Evolutionary conservation across 2,888 invertebrate genomes (phyloP), one percentile per base, ranked within the genome.

Genomic region (Barypeithes pellucidus): DNA sequence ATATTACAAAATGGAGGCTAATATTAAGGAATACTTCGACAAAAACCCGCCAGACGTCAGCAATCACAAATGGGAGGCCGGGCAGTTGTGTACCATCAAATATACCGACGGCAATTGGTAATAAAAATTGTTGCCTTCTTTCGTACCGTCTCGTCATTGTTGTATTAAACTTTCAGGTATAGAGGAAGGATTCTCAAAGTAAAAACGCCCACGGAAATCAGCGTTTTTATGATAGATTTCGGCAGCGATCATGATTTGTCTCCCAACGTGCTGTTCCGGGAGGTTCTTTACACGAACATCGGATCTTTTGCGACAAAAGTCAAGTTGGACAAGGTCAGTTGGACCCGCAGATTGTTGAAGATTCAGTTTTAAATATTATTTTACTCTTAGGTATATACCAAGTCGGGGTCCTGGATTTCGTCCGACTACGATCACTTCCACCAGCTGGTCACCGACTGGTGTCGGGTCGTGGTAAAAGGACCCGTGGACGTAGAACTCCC

Each of bases 201-300:
- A 0, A 71, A 74, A 5, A 52, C 61, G 60, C 62, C 73, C 11
- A 65, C 72, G 1, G 79, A 81, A 63, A 86, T 91, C 75, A 75
- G 87, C 67, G 90, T 95, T 0, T 87, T 89, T 63, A 95, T 94
- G 85, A 89, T 96, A 0, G 96, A 96, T 86, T 96, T 93, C 81
- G 96, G 96, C 0, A 95, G 95, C 81, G 87, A 90, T 45, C 95
- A 96, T 83, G 83, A 84, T 0, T 90, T 93, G 70, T 78, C 86
- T 0, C 86, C 88, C 12, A 83, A 86, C 0, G 88, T 91, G 65
- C 80, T 95, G 62, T 87, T 91, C 18, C 91, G 90, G 76, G 88
- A 89, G 77, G 88, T 92, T 1, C 88, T 91, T 4, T 88, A 92
- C 54, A 87, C 89, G 0, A 87, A 93, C 61, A 87, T 94, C 68